Base-by-base conservation (phyloP, 2,888 invertebrate species). In the Chironomus tentans region DNA sequence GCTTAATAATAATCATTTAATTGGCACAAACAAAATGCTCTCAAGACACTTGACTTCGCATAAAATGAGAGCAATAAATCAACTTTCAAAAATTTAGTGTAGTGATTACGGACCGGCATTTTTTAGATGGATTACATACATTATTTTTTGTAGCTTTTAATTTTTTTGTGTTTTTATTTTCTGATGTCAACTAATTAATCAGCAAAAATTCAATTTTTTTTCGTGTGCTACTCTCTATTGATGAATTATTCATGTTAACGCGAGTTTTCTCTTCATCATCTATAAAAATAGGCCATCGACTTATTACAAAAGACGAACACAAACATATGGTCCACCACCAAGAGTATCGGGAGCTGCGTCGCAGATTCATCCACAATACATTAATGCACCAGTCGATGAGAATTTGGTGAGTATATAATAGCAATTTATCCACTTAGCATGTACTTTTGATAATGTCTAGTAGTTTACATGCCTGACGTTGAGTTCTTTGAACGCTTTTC, bases 361-460 rank as follows among this genome's bases (percentile, higher is more conserved):
- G n/a, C 74, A 74, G 24, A 18, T 28, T 5, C 10, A 47, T 48
- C 74, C 74, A 22, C 65, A 74, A 46, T 74, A 74, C 24, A 47
- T 18, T 0, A 62, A 65, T 28, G 10, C 74, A n/a, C 65, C 68
- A 24, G 15, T 38, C 5, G 74, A 74, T 13, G 62, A 48, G 3
- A 74, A 74, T 68, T 28, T 68, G 24, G 74, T 74, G 18, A 56
- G 56, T 56, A 15, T n/a, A n/a, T 50, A 50, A 18, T 65, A 15
- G 6, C 46, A 28, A 62, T 68, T 48, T 48, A 24, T 47, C 2
- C 48, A 28, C 28, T 22, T 50, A 22, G 21, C 62, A 70, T 22
- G 28, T n/a, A n/a, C 65, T 15, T 76, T 77, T 73, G 48, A 69
- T 28, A 28, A 4, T 28, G 28, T 76, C 61, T 77, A 70, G 10